Conservation (phyloP, 2,888 invertebrate genomes). For the Tenthredo amoena region DNA sequence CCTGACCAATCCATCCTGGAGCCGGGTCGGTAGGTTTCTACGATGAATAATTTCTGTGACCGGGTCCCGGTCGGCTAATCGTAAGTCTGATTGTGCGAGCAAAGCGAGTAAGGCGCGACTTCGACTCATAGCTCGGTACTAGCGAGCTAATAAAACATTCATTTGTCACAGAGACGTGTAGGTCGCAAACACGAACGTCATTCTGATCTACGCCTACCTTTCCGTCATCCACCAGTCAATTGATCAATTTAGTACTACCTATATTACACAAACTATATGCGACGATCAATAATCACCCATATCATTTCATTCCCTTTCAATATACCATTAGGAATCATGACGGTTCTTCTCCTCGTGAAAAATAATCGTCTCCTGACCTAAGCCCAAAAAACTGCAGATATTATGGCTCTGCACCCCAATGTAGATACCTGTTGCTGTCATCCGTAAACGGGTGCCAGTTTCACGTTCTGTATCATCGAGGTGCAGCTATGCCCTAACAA, state of each 20-base stretch:
- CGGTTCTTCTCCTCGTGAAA: neutral
- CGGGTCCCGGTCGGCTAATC: conserved; percentile 8
- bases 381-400: neutral
- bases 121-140: neutral
- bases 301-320: neutral
- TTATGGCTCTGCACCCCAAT: neutral
- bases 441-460: conserved; percentile 29
- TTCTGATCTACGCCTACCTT: conserved; percentile 19
- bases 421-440: conserved; percentile 28
- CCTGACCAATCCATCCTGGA: conserved; percentile 31
- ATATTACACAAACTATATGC: neutral
- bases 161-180: conserved; percentile 26
- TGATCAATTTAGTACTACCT: neutral
- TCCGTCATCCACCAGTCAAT: neutral
- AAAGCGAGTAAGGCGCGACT: neutral
- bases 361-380: neutral
- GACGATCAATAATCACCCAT: neutral
- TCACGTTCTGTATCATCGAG: neutral
- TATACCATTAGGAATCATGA: neutral
- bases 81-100: neutral
- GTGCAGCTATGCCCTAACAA: neutral
- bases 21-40: conserved; percentile 26
- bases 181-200: conserved; percentile 24
- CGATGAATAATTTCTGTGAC: conserved; percentile 44
- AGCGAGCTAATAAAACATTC: conserved; percentile 40